A percentile compares a stretch with the other conserved stretches of the same genome.
Evolutionary conservation across 2,888 invertebrate genomes (phyloP).

Genomic region (Ptychoptera albimana): DNA sequence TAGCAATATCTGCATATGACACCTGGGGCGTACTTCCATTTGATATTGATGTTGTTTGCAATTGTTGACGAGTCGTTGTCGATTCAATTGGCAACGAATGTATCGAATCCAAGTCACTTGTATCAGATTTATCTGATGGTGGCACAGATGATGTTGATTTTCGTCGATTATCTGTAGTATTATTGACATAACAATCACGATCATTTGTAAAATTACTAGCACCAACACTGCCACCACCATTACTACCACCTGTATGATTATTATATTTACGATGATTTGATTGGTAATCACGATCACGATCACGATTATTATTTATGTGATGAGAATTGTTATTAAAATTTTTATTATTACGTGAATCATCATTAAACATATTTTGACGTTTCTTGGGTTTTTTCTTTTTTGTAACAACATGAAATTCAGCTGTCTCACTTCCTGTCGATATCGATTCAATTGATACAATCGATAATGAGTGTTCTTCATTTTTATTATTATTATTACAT

Average conservation of each 20-base stretch:
- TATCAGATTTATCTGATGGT: slow-evolving; percentile 71
- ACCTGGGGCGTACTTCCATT: slow-evolving; percentile 19
- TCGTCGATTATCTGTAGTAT: slow-evolving; percentile 28
- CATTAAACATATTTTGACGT: slow-evolving; percentile 27
- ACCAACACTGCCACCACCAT: not conserved
- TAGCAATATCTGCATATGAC: slow-evolving; percentile 74
- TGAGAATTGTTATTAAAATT: not conserved
- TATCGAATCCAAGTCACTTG: slow-evolving; percentile 67
- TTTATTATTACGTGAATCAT: slow-evolving; percentile 5
- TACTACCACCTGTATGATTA: not conserved
- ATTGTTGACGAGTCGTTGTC: slow-evolving; percentile 11
- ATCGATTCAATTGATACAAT: slow-evolving; percentile 8
- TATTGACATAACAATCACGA: slow-evolving; percentile 15
- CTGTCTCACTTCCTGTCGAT: slow-evolving; percentile 32
- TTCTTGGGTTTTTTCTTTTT: slow-evolving; percentile 69
- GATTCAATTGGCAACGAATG: slow-evolving; percentile 60
- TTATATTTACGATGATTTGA: slow-evolving; percentile 7
- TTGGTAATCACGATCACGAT: not conserved
- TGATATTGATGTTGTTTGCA: slow-evolving; percentile 12
- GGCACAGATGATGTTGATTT: slow-evolving; percentile 66
- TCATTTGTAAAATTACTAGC: slow-evolving; percentile 14
- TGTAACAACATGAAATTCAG: slow-evolving; percentile 70
- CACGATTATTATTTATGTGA: slow-evolving; percentile 4
- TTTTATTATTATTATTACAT: slow-evolving; percentile 6
- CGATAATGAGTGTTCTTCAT: slow-evolving; percentile 8